Conservation (phyloP, 1,140 invertebrate species). For the Drosophila kurseongensis region DNA sequence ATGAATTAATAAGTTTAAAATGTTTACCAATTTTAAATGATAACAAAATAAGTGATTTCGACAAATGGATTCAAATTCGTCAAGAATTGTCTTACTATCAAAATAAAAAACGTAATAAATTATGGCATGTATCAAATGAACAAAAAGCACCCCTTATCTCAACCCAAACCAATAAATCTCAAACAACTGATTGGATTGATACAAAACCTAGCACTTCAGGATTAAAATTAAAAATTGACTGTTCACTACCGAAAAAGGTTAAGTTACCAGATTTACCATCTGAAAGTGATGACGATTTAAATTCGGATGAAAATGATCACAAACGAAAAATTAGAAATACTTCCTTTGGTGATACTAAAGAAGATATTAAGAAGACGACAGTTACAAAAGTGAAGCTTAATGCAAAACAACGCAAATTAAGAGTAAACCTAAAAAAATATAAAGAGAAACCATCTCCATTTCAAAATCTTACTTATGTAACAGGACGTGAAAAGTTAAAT, state of each 20-base stretch:
- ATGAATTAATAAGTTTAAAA: no score
- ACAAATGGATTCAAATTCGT: no score
- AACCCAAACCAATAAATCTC: no score
- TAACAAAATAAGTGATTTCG: not conserved
- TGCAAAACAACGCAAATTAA: not conserved
- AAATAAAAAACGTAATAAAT: no score
- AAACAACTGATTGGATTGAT: no score
- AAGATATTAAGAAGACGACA: not conserved
- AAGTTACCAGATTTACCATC: not conserved
- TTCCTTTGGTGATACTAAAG: not conserved
- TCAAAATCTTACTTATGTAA: not conserved
- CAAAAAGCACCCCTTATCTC: no score
- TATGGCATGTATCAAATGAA: no score
- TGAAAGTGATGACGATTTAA: not conserved
- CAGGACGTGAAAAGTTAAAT: not conserved
- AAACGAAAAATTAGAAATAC: not conserved
- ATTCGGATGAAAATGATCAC: not conserved
- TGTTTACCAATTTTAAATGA: not conserved
- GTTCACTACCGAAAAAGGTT: not conserved
- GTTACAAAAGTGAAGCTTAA: not conserved
- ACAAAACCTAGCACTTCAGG: no score
- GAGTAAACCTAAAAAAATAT: not conserved
- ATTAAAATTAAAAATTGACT: not conserved
- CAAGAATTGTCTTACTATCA: no score
- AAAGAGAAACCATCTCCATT: not conserved